phyloP scores from a whole-genome alignment of 2,888 invertebrate species.

The Arctia plantaginis region DNA sequence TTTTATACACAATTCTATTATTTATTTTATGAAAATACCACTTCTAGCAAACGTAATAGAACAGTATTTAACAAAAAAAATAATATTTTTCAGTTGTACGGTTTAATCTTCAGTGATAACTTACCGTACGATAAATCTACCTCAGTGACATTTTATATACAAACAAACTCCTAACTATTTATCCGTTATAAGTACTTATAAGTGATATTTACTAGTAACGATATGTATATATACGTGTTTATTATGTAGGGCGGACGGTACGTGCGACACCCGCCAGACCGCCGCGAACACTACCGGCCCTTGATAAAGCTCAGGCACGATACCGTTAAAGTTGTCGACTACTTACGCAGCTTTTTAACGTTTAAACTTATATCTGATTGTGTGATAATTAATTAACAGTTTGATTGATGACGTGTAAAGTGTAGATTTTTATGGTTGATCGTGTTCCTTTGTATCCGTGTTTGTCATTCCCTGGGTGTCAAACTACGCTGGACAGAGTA shows the following conservation, averaged over 20 bases:
- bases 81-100: background rate
- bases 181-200: background rate
- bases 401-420: too few relatives aligned
- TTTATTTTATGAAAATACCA: background rate
- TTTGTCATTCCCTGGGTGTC: too few relatives aligned
- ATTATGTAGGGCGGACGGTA: constrained; percentile 47
- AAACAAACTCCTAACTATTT: background rate
- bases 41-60: background rate
- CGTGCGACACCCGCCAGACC: constrained; percentile 55
- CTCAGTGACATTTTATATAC: background rate
- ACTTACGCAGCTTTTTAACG: constrained; percentile 11
- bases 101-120: background rate
- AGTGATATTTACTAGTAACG: constrained; percentile 13
- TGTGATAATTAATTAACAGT: too few relatives aligned
- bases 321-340: background rate
- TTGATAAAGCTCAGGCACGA: constrained; percentile 1
- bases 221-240: constrained; percentile 42
- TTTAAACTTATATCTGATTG: background rate
- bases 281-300: constrained; percentile 52
- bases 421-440: too few relatives aligned
- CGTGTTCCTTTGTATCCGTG: too few relatives aligned
- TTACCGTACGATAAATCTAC: constrained; percentile 10
- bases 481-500: too few relatives aligned
- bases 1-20: background rate
- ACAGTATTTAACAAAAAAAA: background rate